Evolutionary conservation across 2,797 vertebrate genomes (phyloP), one percentile per base, ranked within the genome.

Genomic region (Poliocrania exsul): DNA sequence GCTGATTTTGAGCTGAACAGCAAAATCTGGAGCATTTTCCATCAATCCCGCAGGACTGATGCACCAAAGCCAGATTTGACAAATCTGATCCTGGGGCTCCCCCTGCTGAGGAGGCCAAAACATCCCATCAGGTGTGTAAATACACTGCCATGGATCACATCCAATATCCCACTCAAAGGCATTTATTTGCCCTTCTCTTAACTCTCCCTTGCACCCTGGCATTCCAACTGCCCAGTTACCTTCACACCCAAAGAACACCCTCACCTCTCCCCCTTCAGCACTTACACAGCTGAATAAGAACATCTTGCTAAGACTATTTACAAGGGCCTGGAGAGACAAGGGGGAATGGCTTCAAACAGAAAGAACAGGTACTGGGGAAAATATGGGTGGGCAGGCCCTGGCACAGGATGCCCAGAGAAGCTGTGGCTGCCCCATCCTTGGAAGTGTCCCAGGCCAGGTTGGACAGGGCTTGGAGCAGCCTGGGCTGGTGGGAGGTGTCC

Each of bases 41-140:
- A 38, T 28, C 24, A n/a, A 3, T 5, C 33, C 29, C 13, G 7
- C 35, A 35, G 53, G 51, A 70, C 0, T 6, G 6, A 72, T 4
- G 16, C 3, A 20, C 26, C 20, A 58, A 29, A 72, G 40, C 2
- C n/a, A 67, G 33, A 61, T 13, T 17, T 17, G 38, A 46, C 17
- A 96, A 96, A 88, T 86, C 62, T 81, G 91, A 90, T 96, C 85
- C 91, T 95, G 5, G 87, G 85, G 94, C 95, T 94, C 95, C 95
- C 95, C 91, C 96, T 96, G 85, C 91, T 81, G 95, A 91, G 64
- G 58, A 90, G 92, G 91, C 77, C 89, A 81, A 50, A 79, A 79
- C n/a, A 69, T 74, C 50, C 87, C 58, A 72, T 6, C 8, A 65
- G 72, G 53, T 5, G 5, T 4, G 17, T 21, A 74, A 51, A 66